Percentiles rank a stretch among this genome's conserved stretches.
Evolutionary conservation across 1,140 invertebrate genomes (phyloP).

Genomic region (Dufourea novaeangliae): DNA sequence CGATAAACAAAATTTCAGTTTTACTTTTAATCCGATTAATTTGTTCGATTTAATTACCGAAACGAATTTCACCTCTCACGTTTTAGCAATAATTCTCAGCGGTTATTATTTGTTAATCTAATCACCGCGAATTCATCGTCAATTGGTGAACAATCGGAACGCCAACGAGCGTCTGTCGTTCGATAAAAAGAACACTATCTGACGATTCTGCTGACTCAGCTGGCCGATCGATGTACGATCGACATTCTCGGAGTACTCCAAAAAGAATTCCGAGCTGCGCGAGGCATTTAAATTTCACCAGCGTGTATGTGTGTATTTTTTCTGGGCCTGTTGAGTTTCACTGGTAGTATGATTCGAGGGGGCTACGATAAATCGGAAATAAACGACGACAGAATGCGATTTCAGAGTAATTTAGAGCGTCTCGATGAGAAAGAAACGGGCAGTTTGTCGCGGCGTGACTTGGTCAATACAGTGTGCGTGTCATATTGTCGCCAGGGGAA

Average conservation of each 20-base stretch:
- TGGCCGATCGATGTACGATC: not conserved
- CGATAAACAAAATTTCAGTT: no score
- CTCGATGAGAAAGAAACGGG: not conserved
- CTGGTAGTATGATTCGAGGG: no score
- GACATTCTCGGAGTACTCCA: not conserved
- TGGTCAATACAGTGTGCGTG: not conserved
- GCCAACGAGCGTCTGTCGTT: constrained; percentile 9
- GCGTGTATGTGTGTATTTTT: no score
- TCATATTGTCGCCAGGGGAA: not conserved
- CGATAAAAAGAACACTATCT: constrained; percentile 22
- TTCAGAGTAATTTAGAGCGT: not conserved
- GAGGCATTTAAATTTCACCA: not conserved
- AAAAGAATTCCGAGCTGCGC: not conserved
- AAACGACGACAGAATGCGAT: not conserved
- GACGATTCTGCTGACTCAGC: not conserved
- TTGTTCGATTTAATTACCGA: no score
- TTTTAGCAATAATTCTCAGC: not conserved
- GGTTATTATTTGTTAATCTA: constrained; percentile 19
- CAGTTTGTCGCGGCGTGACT: not conserved
- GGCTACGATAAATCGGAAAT: not conserved
- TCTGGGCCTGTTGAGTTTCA: not conserved
- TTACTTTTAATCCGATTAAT: no score
- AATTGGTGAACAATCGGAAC: constrained; percentile 3
- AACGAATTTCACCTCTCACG: no score
- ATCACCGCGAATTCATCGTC: not conserved